Evolutionary conservation across 2,797 vertebrate genomes (phyloP).

Genomic region (Babyrousa celebensis): DNA sequence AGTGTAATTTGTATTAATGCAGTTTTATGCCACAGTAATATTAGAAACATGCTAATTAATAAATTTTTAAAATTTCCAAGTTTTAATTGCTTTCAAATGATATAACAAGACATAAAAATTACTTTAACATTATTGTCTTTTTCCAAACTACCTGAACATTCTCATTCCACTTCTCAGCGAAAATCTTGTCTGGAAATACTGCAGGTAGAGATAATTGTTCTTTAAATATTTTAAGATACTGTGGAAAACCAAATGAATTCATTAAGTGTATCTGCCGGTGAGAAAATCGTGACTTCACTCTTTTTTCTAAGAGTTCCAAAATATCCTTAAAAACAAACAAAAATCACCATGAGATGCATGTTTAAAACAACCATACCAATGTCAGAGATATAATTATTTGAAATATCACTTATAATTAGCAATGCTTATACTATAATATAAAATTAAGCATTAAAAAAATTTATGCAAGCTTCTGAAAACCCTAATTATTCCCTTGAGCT

Average conservation of each 20-base stretch:
- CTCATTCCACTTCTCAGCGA: slow-evolving; percentile 95
- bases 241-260: slow-evolving; percentile 92
- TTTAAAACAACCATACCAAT: slow-evolving; percentile 11
- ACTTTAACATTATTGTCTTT: slow-evolving; percentile 33
- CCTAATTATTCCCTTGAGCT: slow-evolving; percentile 15
- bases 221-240: slow-evolving; percentile 93
- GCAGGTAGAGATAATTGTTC: slow-evolving; percentile 93
- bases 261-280: slow-evolving; percentile 97
- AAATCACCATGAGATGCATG: slow-evolving; percentile 62
- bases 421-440: slow-evolving; percentile 8
- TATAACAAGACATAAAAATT: slow-evolving; percentile 25
- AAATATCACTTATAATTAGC: slow-evolving; percentile 2
- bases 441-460: slow-evolving; percentile 3
- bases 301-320: slow-evolving; percentile 98
- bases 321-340: slow-evolving; percentile 93
- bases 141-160: slow-evolving; percentile 92
- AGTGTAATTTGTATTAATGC: neutral
- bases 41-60: neutral
- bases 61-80: slow-evolving; percentile 24
- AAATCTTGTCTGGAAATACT: slow-evolving; percentile 92
- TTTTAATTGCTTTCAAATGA: slow-evolving; percentile 54
- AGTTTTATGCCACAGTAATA: slow-evolving; percentile 39
- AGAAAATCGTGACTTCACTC: slow-evolving; percentile 98
- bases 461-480: neutral
- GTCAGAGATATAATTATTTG: slow-evolving; percentile 4